Evolutionary conservation across 1,140 invertebrate species (phyloP), one percentile per base, ranked within the genome.

Genomic region (Drosophila malerkotliana): DNA sequence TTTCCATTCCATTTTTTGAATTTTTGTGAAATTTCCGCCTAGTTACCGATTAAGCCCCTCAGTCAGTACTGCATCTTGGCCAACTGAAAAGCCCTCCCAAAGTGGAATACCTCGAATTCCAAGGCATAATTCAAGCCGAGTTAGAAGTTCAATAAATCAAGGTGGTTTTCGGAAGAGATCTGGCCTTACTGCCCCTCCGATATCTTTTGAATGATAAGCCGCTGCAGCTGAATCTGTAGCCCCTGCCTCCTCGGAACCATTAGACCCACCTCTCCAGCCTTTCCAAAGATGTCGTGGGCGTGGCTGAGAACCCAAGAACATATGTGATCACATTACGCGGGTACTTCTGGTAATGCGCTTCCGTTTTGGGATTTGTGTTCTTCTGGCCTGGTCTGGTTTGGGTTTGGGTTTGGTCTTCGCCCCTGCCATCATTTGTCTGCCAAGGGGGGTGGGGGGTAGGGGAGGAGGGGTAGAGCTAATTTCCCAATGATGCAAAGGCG

Each of bases 291-390:
- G 18, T 18, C 53, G 59, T 51, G 59, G 75, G 77, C 77, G 77
- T 79, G 77, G 37, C 71, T 47, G 44, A 47, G 44, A 47, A 47
- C 18, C 44, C 4, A 47, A 47, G 26, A 75, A 74, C 60, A 78
- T 71, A 80, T 77, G 72, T 62, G 84, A 87, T 85, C 73, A 87
- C 58, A 87, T 87, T 85, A 84, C 80, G 74, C 52, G 54, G 63
- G 41, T 18, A 44, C 77, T 47, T 84, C 34, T 37, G 34, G 82
- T 85, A 85, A 78, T 87, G 78, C 78, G 82, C 82, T 85, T 85
- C 82, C 82, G 82, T 87, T 85, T 87, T 59, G 8, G 21, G 21
- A 3, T 21, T 21, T 21, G 21, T 21, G 21, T 21, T 21, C 21
- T 21, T 21, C 21, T 21, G 21, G 21, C 21, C 21, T 0, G 21